Percentiles rank a stretch among this genome's conserved stretches.
Conservation (phyloP, 2,888 invertebrate species). For the Eremobia ochroleuca region DNA sequence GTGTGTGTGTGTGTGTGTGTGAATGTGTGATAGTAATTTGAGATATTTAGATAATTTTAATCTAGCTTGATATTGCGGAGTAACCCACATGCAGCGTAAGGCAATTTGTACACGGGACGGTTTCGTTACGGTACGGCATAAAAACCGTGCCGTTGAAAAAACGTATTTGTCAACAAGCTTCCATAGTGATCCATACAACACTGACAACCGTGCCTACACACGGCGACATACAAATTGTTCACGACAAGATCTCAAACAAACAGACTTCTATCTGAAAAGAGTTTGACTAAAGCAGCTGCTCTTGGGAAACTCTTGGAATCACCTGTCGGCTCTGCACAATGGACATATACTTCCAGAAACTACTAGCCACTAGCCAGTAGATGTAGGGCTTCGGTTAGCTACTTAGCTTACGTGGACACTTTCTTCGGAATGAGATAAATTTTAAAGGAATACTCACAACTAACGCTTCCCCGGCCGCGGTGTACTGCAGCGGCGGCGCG, state of each 20-base stretch:
- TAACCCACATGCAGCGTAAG: conserved; percentile 9
- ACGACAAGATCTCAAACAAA: background rate
- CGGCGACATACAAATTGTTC: background rate
- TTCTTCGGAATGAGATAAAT: background rate
- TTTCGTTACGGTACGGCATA: background rate
- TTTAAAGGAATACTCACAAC: conserved; percentile 90
- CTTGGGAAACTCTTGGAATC: too few relatives aligned
- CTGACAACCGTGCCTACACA: too few relatives aligned
- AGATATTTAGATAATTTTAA: conserved; percentile 49
- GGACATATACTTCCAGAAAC: background rate
- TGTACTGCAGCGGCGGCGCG: conserved; percentile 92
- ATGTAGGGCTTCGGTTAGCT: background rate
- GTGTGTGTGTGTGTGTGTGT: conserved; percentile 2
- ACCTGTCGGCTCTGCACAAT: background rate
- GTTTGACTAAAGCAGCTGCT: background rate
- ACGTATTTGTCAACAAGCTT: too few relatives aligned
- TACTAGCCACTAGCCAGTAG: background rate
- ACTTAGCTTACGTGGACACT: background rate
- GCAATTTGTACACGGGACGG: background rate
- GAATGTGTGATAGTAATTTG: conserved; percentile 26
- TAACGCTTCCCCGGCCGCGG: conserved; percentile 91
- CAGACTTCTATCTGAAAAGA: background rate
- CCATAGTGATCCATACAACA: too few relatives aligned
- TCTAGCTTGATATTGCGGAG: conserved; percentile 28
- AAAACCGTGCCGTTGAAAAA: background rate